phyloP scores from a whole-genome alignment of 2,888 invertebrate genomes.

The Iselma pallidipennis region DNA sequence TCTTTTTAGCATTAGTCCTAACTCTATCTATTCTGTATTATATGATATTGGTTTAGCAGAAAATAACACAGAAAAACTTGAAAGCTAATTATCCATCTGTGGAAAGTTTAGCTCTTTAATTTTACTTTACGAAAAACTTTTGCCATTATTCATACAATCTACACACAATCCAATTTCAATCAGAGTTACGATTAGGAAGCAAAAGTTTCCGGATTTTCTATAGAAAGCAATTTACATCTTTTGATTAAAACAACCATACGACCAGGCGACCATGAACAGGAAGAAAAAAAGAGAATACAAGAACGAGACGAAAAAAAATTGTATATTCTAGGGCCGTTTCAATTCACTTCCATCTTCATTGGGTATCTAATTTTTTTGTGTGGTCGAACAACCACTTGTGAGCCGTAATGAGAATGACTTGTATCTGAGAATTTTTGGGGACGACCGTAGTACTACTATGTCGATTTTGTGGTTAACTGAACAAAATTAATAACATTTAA shows the following conservation, averaged over 20 bases:
- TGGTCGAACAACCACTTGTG: too few species aligned
- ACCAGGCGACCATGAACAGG: background rate
- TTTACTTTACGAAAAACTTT: slow-evolving; percentile 12
- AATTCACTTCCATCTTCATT: too few species aligned
- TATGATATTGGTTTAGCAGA: background rate
- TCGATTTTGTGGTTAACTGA: background rate
- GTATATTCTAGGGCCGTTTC: too few species aligned
- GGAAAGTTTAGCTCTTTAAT: slow-evolving; percentile 15
- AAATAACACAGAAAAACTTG: slow-evolving; percentile 10
- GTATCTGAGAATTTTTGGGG: too few species aligned
- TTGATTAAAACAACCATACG: slow-evolving; percentile 20
- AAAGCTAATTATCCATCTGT: slow-evolving; percentile 16
- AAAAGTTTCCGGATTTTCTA: slow-evolving; percentile 24
- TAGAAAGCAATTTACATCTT: slow-evolving; percentile 24
- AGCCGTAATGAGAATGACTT: too few species aligned
- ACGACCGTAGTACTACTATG: too few species aligned
- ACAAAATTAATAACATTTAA: background rate
- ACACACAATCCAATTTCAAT: slow-evolving; percentile 26
- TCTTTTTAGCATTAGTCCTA: too few species aligned
- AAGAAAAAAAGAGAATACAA: background rate
- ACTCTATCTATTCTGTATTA: too few species aligned
- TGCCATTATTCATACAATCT: slow-evolving; percentile 26
- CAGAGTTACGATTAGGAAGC: slow-evolving; percentile 24
- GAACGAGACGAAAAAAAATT: background rate
- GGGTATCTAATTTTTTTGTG: too few species aligned